Evolutionary conservation across 2,797 vertebrate species (phyloP).

Genomic region (Diplodus sargus): DNA sequence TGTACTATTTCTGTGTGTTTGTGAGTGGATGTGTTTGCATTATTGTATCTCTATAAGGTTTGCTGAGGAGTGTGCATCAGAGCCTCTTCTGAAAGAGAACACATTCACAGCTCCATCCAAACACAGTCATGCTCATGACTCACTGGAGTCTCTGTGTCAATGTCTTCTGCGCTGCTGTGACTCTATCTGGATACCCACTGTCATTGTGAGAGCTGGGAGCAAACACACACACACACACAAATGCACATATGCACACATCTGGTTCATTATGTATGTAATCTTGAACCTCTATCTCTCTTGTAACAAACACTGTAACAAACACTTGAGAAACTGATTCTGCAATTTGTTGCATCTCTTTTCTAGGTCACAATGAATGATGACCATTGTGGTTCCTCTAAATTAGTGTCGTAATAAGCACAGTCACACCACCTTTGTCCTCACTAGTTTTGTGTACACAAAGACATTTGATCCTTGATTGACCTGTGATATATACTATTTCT

Average conservation of each 20-base stretch:
- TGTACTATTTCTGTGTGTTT: not conserved
- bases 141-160: conserved; percentile 88
- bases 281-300: conserved; percentile 4
- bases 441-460: conserved; percentile 32
- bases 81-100: conserved; percentile 88
- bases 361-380: conserved; percentile 30
- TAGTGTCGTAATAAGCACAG: conserved; percentile 38
- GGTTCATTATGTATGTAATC: conserved; percentile 13
- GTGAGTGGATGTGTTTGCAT: not conserved
- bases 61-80: conserved; percentile 88
- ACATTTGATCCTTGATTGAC: conserved; percentile 9
- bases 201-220: conserved; percentile 85
- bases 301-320: conserved; percentile 26
- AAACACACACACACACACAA: conserved; percentile 17
- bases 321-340: conserved; percentile 42
- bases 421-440: conserved; percentile 27
- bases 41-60: conserved; percentile 81
- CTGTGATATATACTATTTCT: conserved; percentile 5
- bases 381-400: conserved; percentile 31
- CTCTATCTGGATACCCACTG: conserved; percentile 89
- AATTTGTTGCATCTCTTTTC: conserved; percentile 20
- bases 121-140: conserved; percentile 77
- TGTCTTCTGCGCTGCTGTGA: conserved; percentile 92
- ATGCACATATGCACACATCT: conserved; percentile 25
- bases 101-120: conserved; percentile 89